A percentile compares a stretch with the other conserved stretches of the same genome.
These are phyloP conservation scores for Aplidium turbinatum DNA, from an alignment of 23 tunicate genomes.

Conservation along the genomic window DNA sequence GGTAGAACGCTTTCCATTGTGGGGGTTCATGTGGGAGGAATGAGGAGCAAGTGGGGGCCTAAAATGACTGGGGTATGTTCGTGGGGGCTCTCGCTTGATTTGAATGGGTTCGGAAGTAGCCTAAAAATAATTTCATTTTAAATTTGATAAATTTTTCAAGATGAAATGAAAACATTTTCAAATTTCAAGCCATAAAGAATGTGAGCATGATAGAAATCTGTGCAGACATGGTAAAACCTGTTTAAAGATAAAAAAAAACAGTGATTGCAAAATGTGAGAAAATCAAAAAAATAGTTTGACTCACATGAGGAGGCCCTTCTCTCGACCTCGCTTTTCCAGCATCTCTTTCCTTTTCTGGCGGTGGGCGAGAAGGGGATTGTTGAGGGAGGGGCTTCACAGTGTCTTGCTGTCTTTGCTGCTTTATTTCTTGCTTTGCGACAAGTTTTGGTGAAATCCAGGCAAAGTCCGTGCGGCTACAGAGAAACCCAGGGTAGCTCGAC, in stretches of 20 bases:
- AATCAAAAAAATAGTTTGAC: too few relatives aligned
- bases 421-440: not conserved
- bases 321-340: not conserved
- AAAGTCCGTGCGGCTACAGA: conserved; percentile 53
- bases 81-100: conserved; percentile 7
- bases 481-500: conserved; percentile 23
- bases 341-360: conserved; percentile 18
- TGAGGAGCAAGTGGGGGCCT: not conserved
- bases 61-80: not conserved
- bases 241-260: too few relatives aligned
- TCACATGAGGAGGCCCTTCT: too few relatives aligned
- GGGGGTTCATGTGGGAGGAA: conserved; percentile 20
- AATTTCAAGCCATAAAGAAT: too few relatives aligned
- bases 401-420: conserved; percentile 3
- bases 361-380: not conserved
- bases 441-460: conserved; percentile 4
- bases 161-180: too few relatives aligned
- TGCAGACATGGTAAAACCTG: too few relatives aligned
- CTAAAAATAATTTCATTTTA: too few relatives aligned
- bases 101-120: not conserved
- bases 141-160: too few relatives aligned
- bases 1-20: not conserved
- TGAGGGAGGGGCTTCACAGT: not conserved
- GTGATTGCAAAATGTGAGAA: too few relatives aligned
- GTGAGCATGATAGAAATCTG: too few relatives aligned